These are phyloP conservation scores for Merluccius polli DNA, from an alignment of 2,797 vertebrate species.

Conservation along the genomic window DNA sequence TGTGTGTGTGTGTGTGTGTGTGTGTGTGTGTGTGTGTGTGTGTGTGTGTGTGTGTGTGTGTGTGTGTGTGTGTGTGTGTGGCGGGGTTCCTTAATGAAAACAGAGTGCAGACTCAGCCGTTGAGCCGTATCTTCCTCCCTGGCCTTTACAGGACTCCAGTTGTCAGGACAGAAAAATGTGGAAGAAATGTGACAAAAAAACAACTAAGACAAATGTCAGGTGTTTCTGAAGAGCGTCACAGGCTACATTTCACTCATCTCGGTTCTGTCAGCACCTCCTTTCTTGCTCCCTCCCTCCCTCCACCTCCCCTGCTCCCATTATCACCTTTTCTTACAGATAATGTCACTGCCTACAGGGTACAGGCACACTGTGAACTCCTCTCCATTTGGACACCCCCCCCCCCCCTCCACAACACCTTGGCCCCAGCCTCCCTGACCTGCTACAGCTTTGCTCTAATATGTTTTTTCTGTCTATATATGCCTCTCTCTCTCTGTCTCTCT, in stretches of 20 bases:
- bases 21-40: slow-evolving; percentile 6
- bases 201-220: neutral
- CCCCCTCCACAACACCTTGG: neutral
- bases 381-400: neutral
- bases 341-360: neutral
- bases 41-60: slow-evolving; percentile 4
- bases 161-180: neutral
- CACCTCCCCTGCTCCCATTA: neutral
- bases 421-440: neutral
- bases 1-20: slow-evolving; percentile 2
- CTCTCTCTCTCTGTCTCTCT: neutral
- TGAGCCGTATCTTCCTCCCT: neutral
- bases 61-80: neutral
- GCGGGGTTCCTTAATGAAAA: neutral
- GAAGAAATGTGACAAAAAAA: neutral
- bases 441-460: neutral
- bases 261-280: neutral
- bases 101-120: neutral
- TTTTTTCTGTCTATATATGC: neutral
- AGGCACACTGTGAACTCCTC: neutral
- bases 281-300: slow-evolving; percentile 18
- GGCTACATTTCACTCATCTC: neutral
- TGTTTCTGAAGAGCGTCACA: neutral
- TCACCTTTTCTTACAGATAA: neutral
- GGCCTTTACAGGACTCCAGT: neutral